Evolutionary conservation across 2,888 invertebrate genomes (phyloP), one percentile per base, ranked within the genome.

Genomic region (Oasisia sp.): DNA sequence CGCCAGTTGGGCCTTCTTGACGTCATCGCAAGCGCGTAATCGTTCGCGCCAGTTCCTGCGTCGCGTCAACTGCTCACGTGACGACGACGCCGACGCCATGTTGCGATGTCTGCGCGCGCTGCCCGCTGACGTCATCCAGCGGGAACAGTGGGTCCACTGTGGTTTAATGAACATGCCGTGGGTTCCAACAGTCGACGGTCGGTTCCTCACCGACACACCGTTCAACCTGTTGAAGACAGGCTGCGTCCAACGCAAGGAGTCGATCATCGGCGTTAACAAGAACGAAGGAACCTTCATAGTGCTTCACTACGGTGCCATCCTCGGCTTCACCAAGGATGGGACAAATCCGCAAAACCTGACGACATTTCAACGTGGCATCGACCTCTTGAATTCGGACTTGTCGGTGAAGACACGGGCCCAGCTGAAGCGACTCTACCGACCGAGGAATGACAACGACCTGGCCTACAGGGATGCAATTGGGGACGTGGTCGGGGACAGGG

Each of bases 211-310:
- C 95, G 98, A 98, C 96, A 94, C 95, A 44, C 96, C 97, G 9
- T 97, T 97, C 91, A 98, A 98, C 0, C 95, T 96, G 74, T 96
- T 99, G 95, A 56, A 92, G 32, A 91, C 50, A 11, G 97, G 98
- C 94, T 98, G 98, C 95, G 98, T 98, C 96, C 98, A 98, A 96
- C 98, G 98, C 96, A 98, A 98, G 14, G 98, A 98, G 96, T 97
- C 99, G 93, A 97, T 99, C 91, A 98, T 98, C 97, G 99, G 99
- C 58, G 98, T 98, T 50, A 99, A 99, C 96, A 98, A 98, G n/a
- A 98, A 99, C 96, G 99, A 99, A 96, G 98, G 98, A 91, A 98
- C 98, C 11, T 99, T 98, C 96, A 99, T 98, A 96, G 98, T 99
- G 94, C 97, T 99, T 94, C 99, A 99, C 96, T 98, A 98, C 95